Evolutionary conservation across 2,113 vertebrate genomes (phyloP), one percentile per base, ranked within the genome.

Genomic region (Hiodon tergisus): DNA sequence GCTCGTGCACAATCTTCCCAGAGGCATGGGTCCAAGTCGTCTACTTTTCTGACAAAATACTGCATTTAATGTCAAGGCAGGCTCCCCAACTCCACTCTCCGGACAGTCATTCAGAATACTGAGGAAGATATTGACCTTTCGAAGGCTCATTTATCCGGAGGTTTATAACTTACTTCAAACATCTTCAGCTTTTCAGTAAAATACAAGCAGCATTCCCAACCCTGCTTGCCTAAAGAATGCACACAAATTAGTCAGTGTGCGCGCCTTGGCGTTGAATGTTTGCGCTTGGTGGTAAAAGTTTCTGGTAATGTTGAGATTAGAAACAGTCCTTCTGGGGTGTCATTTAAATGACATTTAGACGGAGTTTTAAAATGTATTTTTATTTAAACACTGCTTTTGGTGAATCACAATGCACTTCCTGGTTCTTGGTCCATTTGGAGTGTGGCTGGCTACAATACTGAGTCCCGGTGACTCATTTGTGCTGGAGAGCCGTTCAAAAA

Each of bases 401-500:
- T 67, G 63, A 74, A 17, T 74, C 73, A 67, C 46, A 6, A 14
- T 50, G 3, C 11, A 57, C 50, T 62, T 31, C 31, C 31, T 31
- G 31, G 6, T 14, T 4, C 58, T 59, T 50, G 69, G 52, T 59
- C 62, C 48, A 8, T 67, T 48, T 61, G 58, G 57, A 61, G 6
- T n/a, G 9, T 58, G 47, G 16, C n/a, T 16, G 31, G 63, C 17
- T 14, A 52, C 53, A 14, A 67, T 57, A 50, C 17, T 48, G 11
- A 13, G 74, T 31, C n/a, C 11, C 54, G n/a, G 72, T 81, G 81
- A 81, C 73, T 81, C 78, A 79, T 75, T 75, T 76, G 74, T 83
- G 54, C 78, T 79, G 78, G 66, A 69, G 50, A 17, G 52, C 48
- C 3, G 62, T 80, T 78, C 83, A 77, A 70, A 77, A 77, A 78